Percentiles rank a stretch among this genome's conserved stretches.
These are phyloP conservation scores for Sinopyrophorus schimmeli DNA, from an alignment of 2,888 invertebrate species.

Conservation along the genomic window DNA sequence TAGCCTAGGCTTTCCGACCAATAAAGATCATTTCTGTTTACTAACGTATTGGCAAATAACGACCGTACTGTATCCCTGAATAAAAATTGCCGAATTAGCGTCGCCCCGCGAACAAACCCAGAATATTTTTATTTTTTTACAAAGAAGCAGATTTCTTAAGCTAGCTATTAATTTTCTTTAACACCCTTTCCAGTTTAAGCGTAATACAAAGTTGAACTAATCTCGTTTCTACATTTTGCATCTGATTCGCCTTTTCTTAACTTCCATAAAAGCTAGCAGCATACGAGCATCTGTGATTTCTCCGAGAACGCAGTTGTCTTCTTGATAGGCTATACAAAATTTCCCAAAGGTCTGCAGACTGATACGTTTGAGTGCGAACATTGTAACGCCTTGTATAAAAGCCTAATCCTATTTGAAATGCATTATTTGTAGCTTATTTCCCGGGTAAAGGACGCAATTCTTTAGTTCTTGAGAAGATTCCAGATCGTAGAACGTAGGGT, in stretches of 20 bases:
- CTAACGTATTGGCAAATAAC: conserved; percentile 23
- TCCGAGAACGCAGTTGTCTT: conserved; percentile 34
- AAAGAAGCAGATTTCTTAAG: too few species aligned
- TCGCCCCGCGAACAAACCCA: too few species aligned
- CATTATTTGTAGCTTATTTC: conserved; percentile 27
- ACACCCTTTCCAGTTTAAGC: too few species aligned
- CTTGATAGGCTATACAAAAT: conserved; percentile 38
- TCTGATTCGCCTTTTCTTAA: neutral
- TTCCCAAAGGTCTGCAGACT: conserved; percentile 39
- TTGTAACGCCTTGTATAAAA: conserved; percentile 36
- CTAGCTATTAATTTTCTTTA: too few species aligned
- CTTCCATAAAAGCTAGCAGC: neutral
- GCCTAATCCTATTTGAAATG: conserved; percentile 32
- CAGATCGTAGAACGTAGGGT: conserved; percentile 6
- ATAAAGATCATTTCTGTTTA: conserved; percentile 25
- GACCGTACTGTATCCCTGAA: conserved; percentile 20
- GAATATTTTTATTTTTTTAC: too few species aligned
- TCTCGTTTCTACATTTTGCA: neutral
- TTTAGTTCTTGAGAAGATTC: conserved; percentile 14
- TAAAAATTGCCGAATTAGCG: conserved; percentile 25
- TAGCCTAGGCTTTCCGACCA: conserved; percentile 14
- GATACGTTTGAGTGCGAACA: conserved; percentile 36
- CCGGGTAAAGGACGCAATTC: conserved; percentile 16
- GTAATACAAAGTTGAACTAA: neutral
- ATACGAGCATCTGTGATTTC: conserved; percentile 33